These are phyloP conservation scores for Aphis craccivora DNA, from an alignment of 1,140 invertebrate species.

Conservation along the genomic window DNA sequence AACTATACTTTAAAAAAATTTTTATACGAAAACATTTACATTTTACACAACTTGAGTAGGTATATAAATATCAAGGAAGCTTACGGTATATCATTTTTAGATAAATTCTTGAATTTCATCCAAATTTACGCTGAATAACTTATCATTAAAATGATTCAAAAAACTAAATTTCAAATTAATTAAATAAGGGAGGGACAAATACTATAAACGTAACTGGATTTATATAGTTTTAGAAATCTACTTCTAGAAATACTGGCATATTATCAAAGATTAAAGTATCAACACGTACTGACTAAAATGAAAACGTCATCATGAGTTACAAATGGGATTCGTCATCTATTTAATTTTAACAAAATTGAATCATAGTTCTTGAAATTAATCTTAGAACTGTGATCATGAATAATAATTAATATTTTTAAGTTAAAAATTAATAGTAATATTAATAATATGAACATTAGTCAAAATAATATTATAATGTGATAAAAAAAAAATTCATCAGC, in stretches of 20 bases:
- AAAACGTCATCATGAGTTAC: constrained; percentile 16
- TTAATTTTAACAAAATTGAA: constrained; percentile 24
- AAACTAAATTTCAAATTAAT: constrained; percentile 2
- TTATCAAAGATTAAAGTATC: background rate
- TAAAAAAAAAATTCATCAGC: background rate
- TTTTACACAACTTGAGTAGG: background rate
- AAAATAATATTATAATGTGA: background rate
- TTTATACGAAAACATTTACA: background rate
- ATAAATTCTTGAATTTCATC: constrained; percentile 12
- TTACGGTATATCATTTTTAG: background rate
- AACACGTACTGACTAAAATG: constrained; percentile 18
- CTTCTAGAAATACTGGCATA: constrained; percentile 15
- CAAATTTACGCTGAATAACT: background rate
- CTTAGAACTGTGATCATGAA: background rate
- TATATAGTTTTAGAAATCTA: constrained; percentile 11
- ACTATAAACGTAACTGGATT: constrained; percentile 10
- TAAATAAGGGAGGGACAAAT: background rate
- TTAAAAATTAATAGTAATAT: background rate
- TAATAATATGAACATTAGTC: background rate
- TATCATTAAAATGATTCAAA: background rate
- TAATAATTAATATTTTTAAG: background rate
- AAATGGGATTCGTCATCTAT: background rate
- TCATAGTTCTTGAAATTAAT: constrained; percentile 8
- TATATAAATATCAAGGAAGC: constrained; percentile 13
- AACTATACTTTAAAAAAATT: background rate